A percentile compares a stretch with the other conserved stretches of the same genome.
phyloP scores from a whole-genome alignment of 2,113 vertebrate genomes.

The Terrapene triunguis region DNA sequence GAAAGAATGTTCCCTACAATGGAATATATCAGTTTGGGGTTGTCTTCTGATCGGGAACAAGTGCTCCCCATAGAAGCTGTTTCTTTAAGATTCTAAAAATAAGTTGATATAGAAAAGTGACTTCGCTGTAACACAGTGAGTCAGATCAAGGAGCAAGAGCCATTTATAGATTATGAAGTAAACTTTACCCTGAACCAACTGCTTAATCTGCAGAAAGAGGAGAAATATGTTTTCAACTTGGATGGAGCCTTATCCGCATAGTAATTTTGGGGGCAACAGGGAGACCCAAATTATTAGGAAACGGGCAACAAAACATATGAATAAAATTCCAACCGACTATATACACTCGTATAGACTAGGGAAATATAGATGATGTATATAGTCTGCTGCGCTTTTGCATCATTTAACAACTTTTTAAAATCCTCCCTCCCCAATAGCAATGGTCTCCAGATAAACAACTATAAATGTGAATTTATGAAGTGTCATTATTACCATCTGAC shows the following conservation, averaged over 20 bases:
- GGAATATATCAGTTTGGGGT: slow-evolving; percentile 32
- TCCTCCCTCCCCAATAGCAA: neutral
- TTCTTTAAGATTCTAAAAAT: slow-evolving; percentile 78
- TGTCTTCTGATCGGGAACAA: slow-evolving; percentile 69
- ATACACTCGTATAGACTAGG: neutral
- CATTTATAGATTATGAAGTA: slow-evolving; percentile 77
- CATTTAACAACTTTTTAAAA: neutral
- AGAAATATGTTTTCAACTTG: slow-evolving; percentile 14
- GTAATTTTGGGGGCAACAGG: slow-evolving; percentile 15
- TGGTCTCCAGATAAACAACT: neutral
- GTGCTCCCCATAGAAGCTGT: slow-evolving; percentile 51
- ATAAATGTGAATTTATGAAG: neutral
- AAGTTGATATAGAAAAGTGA: slow-evolving; percentile 73
- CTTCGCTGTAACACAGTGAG: slow-evolving; percentile 73
- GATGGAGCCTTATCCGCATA: neutral
- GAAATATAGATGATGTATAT: neutral
- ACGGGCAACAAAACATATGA: neutral
- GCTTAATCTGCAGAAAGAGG: slow-evolving; percentile 43
- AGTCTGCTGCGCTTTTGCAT: neutral
- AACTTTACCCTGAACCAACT: slow-evolving; percentile 46
- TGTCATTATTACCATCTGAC: neutral
- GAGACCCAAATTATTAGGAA: slow-evolving; percentile 31
- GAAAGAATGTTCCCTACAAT: slow-evolving; percentile 37
- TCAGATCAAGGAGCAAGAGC: slow-evolving; percentile 71
- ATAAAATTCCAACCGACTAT: neutral